phyloP scores from a whole-genome alignment of 2,797 vertebrate genomes.

The Neopelma chrysocephalum region DNA sequence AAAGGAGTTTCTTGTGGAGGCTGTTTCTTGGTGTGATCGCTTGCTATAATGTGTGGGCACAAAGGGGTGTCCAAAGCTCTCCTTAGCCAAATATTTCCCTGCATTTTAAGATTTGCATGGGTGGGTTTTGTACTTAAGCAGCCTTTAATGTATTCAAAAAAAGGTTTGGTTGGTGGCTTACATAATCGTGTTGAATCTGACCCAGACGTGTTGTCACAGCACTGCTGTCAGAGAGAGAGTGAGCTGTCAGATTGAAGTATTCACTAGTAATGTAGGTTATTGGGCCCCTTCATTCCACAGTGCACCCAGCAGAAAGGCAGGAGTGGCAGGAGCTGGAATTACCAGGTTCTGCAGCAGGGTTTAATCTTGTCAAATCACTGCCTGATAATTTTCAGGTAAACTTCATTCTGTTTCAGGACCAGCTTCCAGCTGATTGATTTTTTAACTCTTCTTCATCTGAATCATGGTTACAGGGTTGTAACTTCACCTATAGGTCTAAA shows the following conservation, averaged over 20 bases:
- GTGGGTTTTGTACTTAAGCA: conserved; percentile 69
- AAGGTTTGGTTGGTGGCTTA: conserved; percentile 69
- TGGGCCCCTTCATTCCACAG: conserved; percentile 41
- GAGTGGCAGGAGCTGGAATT: neutral
- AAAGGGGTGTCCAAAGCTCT: conserved; percentile 66
- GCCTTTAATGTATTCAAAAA: conserved; percentile 67
- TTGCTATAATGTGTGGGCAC: conserved; percentile 64
- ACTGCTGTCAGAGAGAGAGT: conserved; percentile 63
- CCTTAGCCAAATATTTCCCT: conserved; percentile 63
- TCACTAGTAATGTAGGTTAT: conserved; percentile 63
- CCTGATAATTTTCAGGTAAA: neutral
- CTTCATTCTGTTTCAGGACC: neutral
- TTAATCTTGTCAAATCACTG: neutral
- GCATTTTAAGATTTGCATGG: conserved; percentile 68
- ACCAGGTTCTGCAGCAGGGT: neutral
- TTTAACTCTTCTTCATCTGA: neutral
- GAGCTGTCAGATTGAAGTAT: conserved; percentile 65
- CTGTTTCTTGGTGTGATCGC: conserved; percentile 21
- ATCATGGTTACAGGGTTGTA: neutral
- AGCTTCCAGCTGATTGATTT: neutral
- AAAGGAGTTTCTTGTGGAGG: conserved; percentile 63
- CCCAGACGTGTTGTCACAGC: conserved; percentile 69
- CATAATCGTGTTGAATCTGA: conserved; percentile 67
- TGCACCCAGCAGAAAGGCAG: neutral
- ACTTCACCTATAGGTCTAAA: neutral